Conservation (phyloP, 1,140 invertebrate species). For the Chironomus tepperi region DNA sequence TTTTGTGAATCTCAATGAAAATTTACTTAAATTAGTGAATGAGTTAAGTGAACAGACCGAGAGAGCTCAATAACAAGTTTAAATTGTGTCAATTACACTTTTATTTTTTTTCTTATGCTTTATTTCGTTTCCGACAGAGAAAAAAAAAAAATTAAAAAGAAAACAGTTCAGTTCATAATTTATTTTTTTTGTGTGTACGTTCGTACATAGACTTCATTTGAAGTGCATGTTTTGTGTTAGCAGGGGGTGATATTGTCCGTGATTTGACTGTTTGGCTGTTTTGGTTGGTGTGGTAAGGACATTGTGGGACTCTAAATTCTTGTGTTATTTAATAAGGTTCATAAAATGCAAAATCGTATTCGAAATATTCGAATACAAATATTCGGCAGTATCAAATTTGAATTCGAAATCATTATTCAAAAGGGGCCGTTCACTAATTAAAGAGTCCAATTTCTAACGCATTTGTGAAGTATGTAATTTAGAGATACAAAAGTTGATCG, state of each 20-base stretch:
- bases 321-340: too few species aligned
- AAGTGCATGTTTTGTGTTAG: not conserved
- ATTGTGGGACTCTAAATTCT: too few species aligned
- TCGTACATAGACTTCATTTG: not conserved
- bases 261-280: not conserved
- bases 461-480: too few species aligned
- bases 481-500: too few species aligned
- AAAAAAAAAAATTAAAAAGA: not conserved
- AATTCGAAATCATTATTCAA: too few species aligned
- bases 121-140: not conserved
- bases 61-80: not conserved
- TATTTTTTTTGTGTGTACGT: not conserved
- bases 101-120: not conserved
- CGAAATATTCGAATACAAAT: too few species aligned
- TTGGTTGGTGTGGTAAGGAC: too few species aligned
- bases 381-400: too few species aligned
- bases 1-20: too few species aligned
- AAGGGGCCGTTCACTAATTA: too few species aligned
- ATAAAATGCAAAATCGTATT: too few species aligned
- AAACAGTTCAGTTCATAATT: not conserved
- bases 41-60: not conserved
- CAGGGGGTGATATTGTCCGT: not conserved
- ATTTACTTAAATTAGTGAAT: not conserved
- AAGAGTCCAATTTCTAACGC: too few species aligned
- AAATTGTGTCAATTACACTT: slow-evolving; percentile 21